A percentile compares a stretch with the other conserved stretches of the same genome.
phyloP scores from a whole-genome alignment of 2,797 vertebrate species.

The Anisognathus igniventris region DNA sequence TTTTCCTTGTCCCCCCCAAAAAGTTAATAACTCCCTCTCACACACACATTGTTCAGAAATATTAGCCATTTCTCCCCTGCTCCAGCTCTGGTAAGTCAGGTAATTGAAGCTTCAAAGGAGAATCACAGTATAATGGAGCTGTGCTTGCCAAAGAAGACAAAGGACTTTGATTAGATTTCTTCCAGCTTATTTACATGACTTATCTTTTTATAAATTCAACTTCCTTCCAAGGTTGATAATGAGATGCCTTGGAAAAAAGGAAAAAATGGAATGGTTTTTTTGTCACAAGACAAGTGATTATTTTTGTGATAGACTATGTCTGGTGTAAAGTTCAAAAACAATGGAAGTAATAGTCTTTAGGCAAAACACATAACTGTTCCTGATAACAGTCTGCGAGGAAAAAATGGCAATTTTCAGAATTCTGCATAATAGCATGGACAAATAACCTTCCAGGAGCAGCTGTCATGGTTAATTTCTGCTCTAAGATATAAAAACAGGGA shows the following conservation, averaged over 20 bases:
- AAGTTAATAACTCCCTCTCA: conserved; percentile 7
- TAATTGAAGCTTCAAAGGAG: conserved; percentile 69
- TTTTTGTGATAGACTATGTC: conserved; percentile 44
- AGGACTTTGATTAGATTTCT: conserved; percentile 55
- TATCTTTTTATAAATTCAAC: conserved; percentile 76
- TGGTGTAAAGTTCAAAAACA: conserved; percentile 48
- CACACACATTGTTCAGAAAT: conserved; percentile 13
- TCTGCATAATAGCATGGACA: background rate
- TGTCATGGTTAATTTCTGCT: conserved; percentile 19
- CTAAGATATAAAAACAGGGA: background rate
- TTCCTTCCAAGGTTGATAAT: conserved; percentile 76
- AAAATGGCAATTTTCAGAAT: conserved; percentile 21
- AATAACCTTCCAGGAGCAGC: conserved; percentile 19
- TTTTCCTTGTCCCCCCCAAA: background rate
- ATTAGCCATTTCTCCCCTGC: conserved; percentile 13
- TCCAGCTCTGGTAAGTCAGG: conserved; percentile 38
- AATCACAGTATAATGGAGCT: conserved; percentile 25
- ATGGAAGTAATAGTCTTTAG: conserved; percentile 37
- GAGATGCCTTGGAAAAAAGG: conserved; percentile 48
- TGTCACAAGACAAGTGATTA: conserved; percentile 49
- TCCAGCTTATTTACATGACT: conserved; percentile 53
- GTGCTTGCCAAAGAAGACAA: conserved; percentile 54
- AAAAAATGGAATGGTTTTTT: conserved; percentile 65
- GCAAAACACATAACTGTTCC: conserved; percentile 1
- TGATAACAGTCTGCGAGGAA: conserved; percentile 2